Evolutionary conservation across 1,140 invertebrate genomes (phyloP), one percentile per base, ranked within the genome.

Genomic region (Bombus pyrosoma): DNA sequence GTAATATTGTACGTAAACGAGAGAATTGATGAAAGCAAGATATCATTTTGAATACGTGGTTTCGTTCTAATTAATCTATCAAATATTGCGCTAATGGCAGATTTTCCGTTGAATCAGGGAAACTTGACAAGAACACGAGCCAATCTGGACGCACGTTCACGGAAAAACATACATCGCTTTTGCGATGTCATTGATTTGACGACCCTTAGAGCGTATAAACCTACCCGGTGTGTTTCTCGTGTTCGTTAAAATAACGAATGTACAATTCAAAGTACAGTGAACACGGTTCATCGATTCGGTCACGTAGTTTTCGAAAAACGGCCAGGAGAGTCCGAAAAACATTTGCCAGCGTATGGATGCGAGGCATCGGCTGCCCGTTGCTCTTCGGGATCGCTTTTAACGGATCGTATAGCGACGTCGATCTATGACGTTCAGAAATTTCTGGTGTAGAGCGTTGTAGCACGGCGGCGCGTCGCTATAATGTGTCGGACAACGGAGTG

Each of bases 401-500:
- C 83, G 39, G 66, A 43, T 53, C 76, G 53, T 84, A 80, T 72
- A 84, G 68, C 18, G n/a, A 15, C 76, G 68, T 72, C 66, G 84
- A 83, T 86, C 73, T 83, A 75, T 83, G 84, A 59, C 53, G 72
- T 53, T 47, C 47, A 69, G 64, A 83, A 83, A 74, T 82, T 37
- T 74, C 62, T 57, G 57, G 10, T 25, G 57, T 37, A 28, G 71
- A 69, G 28, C 74, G 47, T 77, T 75, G 59, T 15, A 59, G 41
- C n/a, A 18, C 37, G 1, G 18, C 6, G 6, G 76, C 41, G 9
- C n/a, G 39, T 57, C 22, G 25, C 25, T 76, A 66, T 77, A 87
- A 81, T 81, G 66, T 41, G 86, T 85, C 86, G 64, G 78, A 84
- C 85, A 87, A 89, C 83, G 71, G 80, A 82, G 69, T 89, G 88